Percentiles rank a stretch among this genome's conserved stretches.
These are phyloP conservation scores for Doryteuthis pealeii DNA, from an alignment of 1,140 invertebrate species.

Conservation along the genomic window DNA sequence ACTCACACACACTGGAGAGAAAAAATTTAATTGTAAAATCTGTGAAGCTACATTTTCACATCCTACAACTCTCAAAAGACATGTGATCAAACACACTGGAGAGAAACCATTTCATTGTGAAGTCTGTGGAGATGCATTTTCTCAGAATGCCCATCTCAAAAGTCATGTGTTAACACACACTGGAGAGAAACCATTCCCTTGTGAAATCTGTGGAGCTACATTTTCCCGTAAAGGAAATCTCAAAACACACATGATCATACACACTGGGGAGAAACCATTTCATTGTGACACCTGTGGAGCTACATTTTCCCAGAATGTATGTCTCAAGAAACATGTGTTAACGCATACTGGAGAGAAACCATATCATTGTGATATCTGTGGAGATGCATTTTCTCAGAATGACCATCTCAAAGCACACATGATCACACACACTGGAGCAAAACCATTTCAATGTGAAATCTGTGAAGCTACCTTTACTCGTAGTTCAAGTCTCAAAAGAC, in stretches of 20 bases:
- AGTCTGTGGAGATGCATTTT: background rate
- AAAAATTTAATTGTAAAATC: too few species aligned
- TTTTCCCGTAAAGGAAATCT: background rate
- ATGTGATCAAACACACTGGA: background rate
- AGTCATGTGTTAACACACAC: background rate
- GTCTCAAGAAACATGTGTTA: background rate
- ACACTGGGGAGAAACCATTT: background rate
- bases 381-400: background rate
- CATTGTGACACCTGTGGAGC: background rate
- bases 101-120: background rate
- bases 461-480: background rate
- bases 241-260: background rate
- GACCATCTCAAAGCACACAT: background rate
- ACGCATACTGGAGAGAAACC: background rate
- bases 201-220: background rate
- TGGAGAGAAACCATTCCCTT: background rate
- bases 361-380: conserved; percentile 7
- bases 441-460: background rate
- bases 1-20: too few species aligned
- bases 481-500: background rate
- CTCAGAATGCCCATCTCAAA: background rate
- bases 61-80: too few species aligned
- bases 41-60: too few species aligned
- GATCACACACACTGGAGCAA: background rate
- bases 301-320: background rate